Conservation (phyloP, 2,888 invertebrate genomes). For the Embidobia sp. region DNA sequence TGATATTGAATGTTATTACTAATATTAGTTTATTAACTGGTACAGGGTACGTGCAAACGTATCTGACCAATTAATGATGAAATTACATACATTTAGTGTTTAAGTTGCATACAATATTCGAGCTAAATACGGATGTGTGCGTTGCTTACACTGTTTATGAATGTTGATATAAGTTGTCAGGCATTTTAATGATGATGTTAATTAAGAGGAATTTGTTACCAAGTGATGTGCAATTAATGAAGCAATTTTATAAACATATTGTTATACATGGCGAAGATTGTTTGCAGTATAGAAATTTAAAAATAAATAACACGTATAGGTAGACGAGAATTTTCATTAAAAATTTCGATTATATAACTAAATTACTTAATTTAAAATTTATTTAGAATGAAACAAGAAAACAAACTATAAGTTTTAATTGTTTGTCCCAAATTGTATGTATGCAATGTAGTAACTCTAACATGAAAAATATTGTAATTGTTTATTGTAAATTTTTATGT, state of each 20-base stretch:
- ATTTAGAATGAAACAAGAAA: no score
- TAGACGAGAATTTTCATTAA: no score
- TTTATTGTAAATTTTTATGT: slow-evolving; percentile 25
- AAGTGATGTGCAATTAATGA: background rate
- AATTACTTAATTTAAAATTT: no score
- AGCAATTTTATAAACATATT: no score
- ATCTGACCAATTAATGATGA: slow-evolving; percentile 6
- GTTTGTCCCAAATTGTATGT: no score
- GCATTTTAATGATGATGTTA: slow-evolving; percentile 7
- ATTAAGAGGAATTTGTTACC: background rate
- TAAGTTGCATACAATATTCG: slow-evolving; percentile 6
- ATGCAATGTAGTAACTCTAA: no score
- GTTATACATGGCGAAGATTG: no score
- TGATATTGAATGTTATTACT: slow-evolving; percentile 27
- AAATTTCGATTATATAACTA: no score
- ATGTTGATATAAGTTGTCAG: slow-evolving; percentile 1
- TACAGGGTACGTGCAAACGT: background rate
- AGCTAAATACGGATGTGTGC: background rate
- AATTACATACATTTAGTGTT: slow-evolving; percentile 5
- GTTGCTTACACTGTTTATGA: no score
- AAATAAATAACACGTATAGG: no score
- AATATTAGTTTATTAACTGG: slow-evolving; percentile 21
- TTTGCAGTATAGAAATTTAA: no score
- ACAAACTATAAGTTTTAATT: no score
- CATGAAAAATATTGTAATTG: background rate